Evolutionary conservation across 2,797 vertebrate species (phyloP), one percentile per base, ranked within the genome.

Genomic region (Sebastolobus altivelis): DNA sequence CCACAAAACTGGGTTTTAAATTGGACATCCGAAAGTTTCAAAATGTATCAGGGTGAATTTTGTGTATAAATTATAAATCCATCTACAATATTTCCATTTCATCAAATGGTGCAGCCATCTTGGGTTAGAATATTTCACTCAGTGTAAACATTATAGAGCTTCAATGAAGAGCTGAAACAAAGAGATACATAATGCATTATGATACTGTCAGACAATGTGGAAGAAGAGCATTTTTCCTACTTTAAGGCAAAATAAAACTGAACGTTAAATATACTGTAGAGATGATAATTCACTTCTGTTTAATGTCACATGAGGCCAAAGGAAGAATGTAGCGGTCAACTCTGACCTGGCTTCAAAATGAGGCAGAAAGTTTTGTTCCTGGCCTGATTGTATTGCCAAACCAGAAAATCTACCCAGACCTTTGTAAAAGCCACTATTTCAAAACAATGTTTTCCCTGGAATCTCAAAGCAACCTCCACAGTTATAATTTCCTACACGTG

Each of bases 391-490:
- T 59, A 27, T 29, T 80, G 85, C 91, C 80, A 91, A 89, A 91
- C 83, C 89, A 90, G 55, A 77, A 88, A 88, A 65, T 73, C 52
- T 73, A 71, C 69, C 35, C 60, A 73, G 71, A 81, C 37, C 7
- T 77, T 77, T 60, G 27, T 25, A 37, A 60, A 68, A 82, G 73
- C 83, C 83, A 85, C 63, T 35, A 78, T 87, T 87, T 86, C 60
- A 79, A 87, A 90, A 90, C 82, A 85, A 58, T 85, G 70, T 90
- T 92, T 91, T 88, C 77, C 49, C 69, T 92, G 91, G 84, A 90
- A 89, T 79, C 72, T 65, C 35, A 68, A 62, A 49, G 65, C 38
- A 7, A 63, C 65, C 31, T 65, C 59, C 66, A 73, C 43, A 84
- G 59, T 80, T 89, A 63, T 84, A 84, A 88, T 85, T 88, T 89